Evolutionary conservation across 2,797 vertebrate genomes (phyloP).

Genomic region (Labroides dimidiatus): DNA sequence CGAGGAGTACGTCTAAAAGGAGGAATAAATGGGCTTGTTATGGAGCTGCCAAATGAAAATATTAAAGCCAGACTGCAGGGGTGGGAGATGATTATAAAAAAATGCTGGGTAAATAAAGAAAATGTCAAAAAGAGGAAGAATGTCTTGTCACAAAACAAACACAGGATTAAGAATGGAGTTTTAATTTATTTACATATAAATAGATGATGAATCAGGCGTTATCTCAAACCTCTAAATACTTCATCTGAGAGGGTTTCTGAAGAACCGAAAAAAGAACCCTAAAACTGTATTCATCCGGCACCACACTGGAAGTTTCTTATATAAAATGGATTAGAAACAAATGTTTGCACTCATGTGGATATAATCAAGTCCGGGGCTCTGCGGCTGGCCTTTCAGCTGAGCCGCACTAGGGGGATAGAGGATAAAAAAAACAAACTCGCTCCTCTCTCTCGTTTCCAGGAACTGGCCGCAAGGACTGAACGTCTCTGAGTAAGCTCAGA

Average conservation of each 20-base stretch:
- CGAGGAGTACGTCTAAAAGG: slow-evolving; percentile 42
- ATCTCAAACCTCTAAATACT: slow-evolving; percentile 42
- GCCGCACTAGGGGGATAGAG: slow-evolving; percentile 56
- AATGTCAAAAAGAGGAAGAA: slow-evolving; percentile 36
- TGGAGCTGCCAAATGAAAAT: slow-evolving; percentile 65
- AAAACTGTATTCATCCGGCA: slow-evolving; percentile 71
- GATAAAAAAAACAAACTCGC: slow-evolving; percentile 55
- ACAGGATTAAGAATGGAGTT: slow-evolving; percentile 26
- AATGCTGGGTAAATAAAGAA: slow-evolving; percentile 32
- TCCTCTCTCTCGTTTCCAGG: slow-evolving; percentile 75
- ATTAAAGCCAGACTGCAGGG: slow-evolving; percentile 62
- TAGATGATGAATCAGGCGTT: slow-evolving; percentile 25
- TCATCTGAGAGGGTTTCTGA: slow-evolving; percentile 61
- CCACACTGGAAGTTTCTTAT: slow-evolving; percentile 83
- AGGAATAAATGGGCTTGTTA: slow-evolving; percentile 58
- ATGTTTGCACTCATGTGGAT: slow-evolving; percentile 86
- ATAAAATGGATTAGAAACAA: slow-evolving; percentile 85
- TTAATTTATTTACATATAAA: slow-evolving; percentile 40
- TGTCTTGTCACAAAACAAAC: slow-evolving; percentile 41
- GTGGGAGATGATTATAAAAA: slow-evolving; percentile 36
- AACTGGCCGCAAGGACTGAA: slow-evolving; percentile 75
- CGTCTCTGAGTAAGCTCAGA: slow-evolving; percentile 73
- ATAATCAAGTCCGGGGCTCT: slow-evolving; percentile 81
- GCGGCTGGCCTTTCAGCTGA: slow-evolving; percentile 76
- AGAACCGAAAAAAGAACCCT: slow-evolving; percentile 64